A percentile compares a stretch with the other conserved stretches of the same genome.
These are phyloP conservation scores for Melanogrammus aeglefinus DNA, from an alignment of 2,797 vertebrate species.

Conservation along the genomic window DNA sequence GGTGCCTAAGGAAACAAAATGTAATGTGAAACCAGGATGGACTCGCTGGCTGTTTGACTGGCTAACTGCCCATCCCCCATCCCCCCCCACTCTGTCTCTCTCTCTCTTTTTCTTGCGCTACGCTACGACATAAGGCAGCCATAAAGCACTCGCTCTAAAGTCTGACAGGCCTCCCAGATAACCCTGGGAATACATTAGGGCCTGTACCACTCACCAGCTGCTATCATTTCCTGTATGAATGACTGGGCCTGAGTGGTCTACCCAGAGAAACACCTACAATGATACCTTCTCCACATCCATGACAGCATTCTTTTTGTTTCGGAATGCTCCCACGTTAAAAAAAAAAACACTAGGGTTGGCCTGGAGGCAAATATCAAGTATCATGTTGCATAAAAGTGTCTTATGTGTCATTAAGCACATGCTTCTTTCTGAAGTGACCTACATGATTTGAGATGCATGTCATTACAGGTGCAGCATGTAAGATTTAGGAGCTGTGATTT, in stretches of 20 bases:
- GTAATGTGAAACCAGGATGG: constrained; percentile 73
- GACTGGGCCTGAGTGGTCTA: constrained; percentile 25
- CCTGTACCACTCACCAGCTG: constrained; percentile 40
- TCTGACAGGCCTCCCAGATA: constrained; percentile 48
- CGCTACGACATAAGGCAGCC: constrained; percentile 59
- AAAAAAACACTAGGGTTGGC: not conserved
- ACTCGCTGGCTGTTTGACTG: constrained; percentile 56
- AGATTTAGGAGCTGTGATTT: too few relatives aligned
- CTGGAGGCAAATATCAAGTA: not conserved
- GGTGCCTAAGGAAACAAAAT: constrained; percentile 78
- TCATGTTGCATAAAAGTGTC: not conserved
- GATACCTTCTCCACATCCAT: not conserved
- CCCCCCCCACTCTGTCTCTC: not conserved
- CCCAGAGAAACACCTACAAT: constrained; percentile 19
- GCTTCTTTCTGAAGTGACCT: not conserved
- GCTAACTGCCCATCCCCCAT: constrained; percentile 53
- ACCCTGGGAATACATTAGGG: constrained; percentile 53
- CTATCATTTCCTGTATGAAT: constrained; percentile 32
- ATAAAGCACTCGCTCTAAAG: constrained; percentile 57
- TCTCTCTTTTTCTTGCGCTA: constrained; percentile 22
- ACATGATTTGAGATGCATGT: not conserved
- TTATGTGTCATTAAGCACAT: not conserved
- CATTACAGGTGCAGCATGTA: not conserved
- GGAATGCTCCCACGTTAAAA: not conserved
- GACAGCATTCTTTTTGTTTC: constrained; percentile 2